phyloP scores from a whole-genome alignment of 2,797 vertebrate genomes.

The Gastrophryne carolinensis region DNA sequence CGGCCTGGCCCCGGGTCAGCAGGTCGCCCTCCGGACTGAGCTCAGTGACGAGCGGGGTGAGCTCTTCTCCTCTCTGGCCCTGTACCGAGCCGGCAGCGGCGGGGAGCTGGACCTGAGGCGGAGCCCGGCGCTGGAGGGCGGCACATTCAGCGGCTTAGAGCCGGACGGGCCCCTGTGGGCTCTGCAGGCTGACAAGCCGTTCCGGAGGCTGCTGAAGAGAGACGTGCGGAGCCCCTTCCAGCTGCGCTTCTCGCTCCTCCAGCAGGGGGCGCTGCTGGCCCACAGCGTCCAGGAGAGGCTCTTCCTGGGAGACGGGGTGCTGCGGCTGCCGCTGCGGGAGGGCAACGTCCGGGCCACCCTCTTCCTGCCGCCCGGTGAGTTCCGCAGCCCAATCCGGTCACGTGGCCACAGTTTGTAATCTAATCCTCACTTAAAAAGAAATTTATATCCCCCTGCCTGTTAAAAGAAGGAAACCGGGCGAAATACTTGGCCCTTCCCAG shows the following conservation, averaged over 20 bases:
- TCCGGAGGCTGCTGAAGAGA: conserved; percentile 65
- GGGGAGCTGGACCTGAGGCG: conserved; percentile 71
- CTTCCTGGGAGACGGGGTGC: conserved; percentile 71
- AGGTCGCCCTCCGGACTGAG: conserved; percentile 65
- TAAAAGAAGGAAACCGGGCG: too few species aligned
- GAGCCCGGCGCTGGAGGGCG: conserved; percentile 69
- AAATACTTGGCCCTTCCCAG: too few species aligned
- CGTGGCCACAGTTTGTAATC: too few species aligned
- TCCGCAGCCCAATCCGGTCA: too few species aligned
- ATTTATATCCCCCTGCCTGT: too few species aligned
- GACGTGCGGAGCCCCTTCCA: conserved; percentile 66
- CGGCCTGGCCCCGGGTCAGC: conserved; percentile 67
- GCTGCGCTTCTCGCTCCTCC: conserved; percentile 64
- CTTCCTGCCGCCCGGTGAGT: conserved; percentile 76
- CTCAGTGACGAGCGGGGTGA: conserved; percentile 62
- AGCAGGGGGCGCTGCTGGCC: conserved; percentile 58
- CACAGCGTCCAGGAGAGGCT: conserved; percentile 61
- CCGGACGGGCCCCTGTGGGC: conserved; percentile 86
- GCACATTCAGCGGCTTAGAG: conserved; percentile 74
- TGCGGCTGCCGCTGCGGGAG: conserved; percentile 68
- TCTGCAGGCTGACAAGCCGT: conserved; percentile 66
- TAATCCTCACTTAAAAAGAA: too few species aligned
- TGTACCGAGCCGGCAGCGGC: conserved; percentile 66
- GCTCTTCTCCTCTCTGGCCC: conserved; percentile 57
- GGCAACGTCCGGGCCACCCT: conserved; percentile 70